Evolutionary conservation across 2,113 vertebrate genomes (phyloP).

Genomic region (Pelusios castaneus): DNA sequence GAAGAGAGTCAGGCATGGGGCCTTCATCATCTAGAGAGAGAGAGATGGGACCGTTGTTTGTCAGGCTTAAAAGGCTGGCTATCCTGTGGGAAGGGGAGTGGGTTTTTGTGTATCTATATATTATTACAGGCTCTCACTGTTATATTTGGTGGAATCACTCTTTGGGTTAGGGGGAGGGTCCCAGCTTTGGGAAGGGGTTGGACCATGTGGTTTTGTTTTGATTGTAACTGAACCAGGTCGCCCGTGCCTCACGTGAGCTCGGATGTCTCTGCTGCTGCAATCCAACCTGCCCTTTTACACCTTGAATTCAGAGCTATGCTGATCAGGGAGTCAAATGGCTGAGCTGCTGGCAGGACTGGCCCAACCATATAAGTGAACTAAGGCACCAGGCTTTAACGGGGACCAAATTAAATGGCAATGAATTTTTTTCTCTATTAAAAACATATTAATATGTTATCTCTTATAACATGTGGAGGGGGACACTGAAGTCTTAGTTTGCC

Average conservation of each 20-base stretch:
- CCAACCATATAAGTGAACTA: too few relatives aligned
- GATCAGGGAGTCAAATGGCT: background rate
- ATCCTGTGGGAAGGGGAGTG: background rate
- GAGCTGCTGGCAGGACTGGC: too few relatives aligned
- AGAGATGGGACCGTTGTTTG: background rate
- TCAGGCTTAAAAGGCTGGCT: background rate
- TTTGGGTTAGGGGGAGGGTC: background rate
- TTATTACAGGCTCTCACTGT: background rate
- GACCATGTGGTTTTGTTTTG: too few relatives aligned
- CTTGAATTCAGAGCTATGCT: background rate
- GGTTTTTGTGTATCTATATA: background rate
- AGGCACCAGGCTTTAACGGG: too few relatives aligned
- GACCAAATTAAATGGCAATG: too few relatives aligned
- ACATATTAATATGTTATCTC: too few relatives aligned
- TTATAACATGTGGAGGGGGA: too few relatives aligned
- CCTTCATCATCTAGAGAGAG: too few relatives aligned
- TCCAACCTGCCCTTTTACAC: rapidly evolving
- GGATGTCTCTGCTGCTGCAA: background rate
- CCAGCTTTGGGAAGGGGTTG: background rate
- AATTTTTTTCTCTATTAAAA: too few relatives aligned
- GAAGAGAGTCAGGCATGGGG: background rate
- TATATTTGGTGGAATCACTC: background rate
- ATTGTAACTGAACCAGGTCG: background rate
- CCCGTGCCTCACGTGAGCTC: background rate
- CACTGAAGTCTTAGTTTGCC: too few relatives aligned